Percentiles rank a stretch among this genome's conserved stretches.
These are phyloP conservation scores for Phymorhynchus buccinoides DNA, from an alignment of 1,140 invertebrate species.

Conservation along the genomic window DNA sequence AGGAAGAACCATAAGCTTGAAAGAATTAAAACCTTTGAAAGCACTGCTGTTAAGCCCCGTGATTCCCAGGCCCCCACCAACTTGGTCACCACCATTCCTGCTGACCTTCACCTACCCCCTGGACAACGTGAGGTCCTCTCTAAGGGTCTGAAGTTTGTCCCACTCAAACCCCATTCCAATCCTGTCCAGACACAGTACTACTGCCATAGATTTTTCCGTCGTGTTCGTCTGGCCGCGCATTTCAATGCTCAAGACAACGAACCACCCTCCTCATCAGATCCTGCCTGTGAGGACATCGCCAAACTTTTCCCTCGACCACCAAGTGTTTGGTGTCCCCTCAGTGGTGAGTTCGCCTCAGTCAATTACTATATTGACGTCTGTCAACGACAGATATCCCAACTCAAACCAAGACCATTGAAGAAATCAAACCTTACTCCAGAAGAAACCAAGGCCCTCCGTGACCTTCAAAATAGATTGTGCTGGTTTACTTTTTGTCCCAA, in stretches of 20 bases:
- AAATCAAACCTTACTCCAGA: neutral
- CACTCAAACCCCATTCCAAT: neutral
- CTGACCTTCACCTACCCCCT: neutral
- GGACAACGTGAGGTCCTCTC: neutral
- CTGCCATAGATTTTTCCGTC: neutral
- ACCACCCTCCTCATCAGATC: neutral
- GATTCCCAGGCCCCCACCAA: too few relatives aligned
- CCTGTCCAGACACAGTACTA: neutral
- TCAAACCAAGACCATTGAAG: neutral
- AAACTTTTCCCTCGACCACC: neutral
- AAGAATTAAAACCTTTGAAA: too few relatives aligned
- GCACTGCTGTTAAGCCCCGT: too few relatives aligned
- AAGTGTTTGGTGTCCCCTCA: neutral
- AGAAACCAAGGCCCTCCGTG: constrained; percentile 13
- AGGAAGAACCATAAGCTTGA: too few relatives aligned
- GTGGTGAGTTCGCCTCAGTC: neutral
- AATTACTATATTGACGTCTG: neutral
- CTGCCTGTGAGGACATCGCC: neutral
- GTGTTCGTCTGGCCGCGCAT: neutral
- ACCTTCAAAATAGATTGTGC: too few relatives aligned
- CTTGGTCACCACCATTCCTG: neutral
- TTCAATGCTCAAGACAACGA: neutral
- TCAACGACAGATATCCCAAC: neutral
- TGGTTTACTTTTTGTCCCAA: too few relatives aligned
- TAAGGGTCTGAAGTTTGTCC: neutral